Evolutionary conservation across 1,140 invertebrate genomes (phyloP), one percentile per base, ranked within the genome.

Genomic region (Aradophagus sp.): DNA sequence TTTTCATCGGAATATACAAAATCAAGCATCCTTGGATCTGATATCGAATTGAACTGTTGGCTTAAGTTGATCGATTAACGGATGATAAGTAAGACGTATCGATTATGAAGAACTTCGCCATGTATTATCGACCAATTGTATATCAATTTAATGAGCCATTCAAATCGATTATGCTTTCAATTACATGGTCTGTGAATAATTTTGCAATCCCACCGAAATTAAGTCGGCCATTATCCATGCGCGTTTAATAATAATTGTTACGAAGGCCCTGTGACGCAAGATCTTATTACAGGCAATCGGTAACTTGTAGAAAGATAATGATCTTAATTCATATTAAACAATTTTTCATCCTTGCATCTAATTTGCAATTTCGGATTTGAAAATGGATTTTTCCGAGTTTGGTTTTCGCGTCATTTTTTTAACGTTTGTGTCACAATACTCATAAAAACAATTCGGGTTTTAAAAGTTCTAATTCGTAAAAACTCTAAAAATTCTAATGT

Each of bases 1-100:
- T 19, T 67, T 53, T 58, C 39, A 19, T 41, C 38, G 32, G 38
- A 59, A 53, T n/a, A 38, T 20, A 23, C 29, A 14, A 41, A 55
- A 45, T 5, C 14, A 16, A 15, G 3, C 47, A 34, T 61, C 56
- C 66, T 69, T 69, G 56, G 56, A 55, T 69, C 17, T 12, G 29
- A 44, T 47, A 56, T 50, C 50, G 17, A 47, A 67, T 69, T 69
- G 32, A 56, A 56, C 48, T 41, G 44, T 59, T 67, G 66, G 44
- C 34, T 56, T 56, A 55, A 56, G 56, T 62, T 62, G 52, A 69
- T 62, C 66, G 56, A 62, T 62, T 62, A 69, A 69, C 62, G 62
- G 66, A 61, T 62, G 48, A 69, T 69, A 62, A 56, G 66, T 69
- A 42, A 62, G 58, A 62, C 44, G 32, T 50, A 69, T 61, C 36